Evolutionary conservation across 2,113 vertebrate species (phyloP), one percentile per base, ranked within the genome.

Genomic region (Blennius ocellaris): DNA sequence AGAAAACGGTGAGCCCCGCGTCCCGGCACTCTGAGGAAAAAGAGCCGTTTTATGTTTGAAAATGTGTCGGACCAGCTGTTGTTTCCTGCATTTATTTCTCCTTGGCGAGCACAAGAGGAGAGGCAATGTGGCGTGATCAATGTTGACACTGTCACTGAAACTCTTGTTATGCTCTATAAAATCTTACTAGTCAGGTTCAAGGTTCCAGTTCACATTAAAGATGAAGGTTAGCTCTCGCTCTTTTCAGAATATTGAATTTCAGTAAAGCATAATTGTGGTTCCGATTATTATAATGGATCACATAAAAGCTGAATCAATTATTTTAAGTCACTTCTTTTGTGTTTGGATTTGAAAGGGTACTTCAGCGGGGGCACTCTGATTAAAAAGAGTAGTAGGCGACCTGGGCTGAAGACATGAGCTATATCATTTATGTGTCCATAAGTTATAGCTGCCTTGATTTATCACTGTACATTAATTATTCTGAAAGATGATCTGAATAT

Each of bases 1-100:
- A 41, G 98, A 99, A 92, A 99, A 99, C 8, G 98, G 98, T 99
- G 93, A 1, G 36, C 8, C 9, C 30, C 37, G 9, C 51, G 1
- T 2, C 11, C 0, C 17, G 61, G 2, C 58, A 55, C 14, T 11
- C 21, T 2, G 21, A 30, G 30, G 36, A 52, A 48, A 54, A 16
- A 50, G 6, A 50, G 16, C 6, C 0, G 7, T 47, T 66, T 50
- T 14, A 45, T n/a, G 2, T 30, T 1, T 55, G 41, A 49, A 43
- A 64, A 21, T 0, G 9, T 39, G 50, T 44, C 6, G 36, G 8
- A 36, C n/a, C 16, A 8, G 45, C 7, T n/a, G 14, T 40, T 43
- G 39, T 67, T 66, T 43, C 14, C 47, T 58, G 6, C 7, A 36
- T 71, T 55, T 30, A 59, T 61, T 15, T 49, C 15, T 61, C 16